phyloP scores from a whole-genome alignment of 1,140 invertebrate genomes.

The Trachymyrmex cornetzi region DNA sequence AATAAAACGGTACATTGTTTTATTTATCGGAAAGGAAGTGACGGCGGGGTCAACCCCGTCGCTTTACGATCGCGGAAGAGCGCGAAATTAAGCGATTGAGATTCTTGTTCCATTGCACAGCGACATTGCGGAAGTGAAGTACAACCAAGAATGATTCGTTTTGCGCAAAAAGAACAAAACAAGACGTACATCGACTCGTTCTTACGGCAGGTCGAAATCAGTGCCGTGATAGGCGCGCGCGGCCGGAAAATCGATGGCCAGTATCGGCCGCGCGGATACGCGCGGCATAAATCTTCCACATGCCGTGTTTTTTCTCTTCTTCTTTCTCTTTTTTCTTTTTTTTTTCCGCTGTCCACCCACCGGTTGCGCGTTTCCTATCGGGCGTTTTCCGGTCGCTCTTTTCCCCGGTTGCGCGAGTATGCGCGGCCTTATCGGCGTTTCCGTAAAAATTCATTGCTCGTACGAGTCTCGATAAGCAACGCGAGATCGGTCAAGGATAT shows the following conservation, averaged over 20 bases:
- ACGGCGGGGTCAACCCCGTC: neutral
- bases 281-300: slow-evolving; percentile 54
- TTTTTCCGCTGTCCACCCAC: slow-evolving; percentile 19
- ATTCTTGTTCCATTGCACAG: neutral
- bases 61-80: neutral
- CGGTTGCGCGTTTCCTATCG: slow-evolving; percentile 58
- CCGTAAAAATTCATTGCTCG: slow-evolving; percentile 65
- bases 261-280: slow-evolving; percentile 50
- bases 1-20: slow-evolving; percentile 11
- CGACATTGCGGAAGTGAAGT: slow-evolving; percentile 9
- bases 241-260: slow-evolving; percentile 56
- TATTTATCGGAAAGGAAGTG: neutral
- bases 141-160: slow-evolving; percentile 5
- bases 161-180: neutral
- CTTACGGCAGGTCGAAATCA: slow-evolving; percentile 44
- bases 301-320: neutral
- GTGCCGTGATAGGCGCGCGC: slow-evolving; percentile 57
- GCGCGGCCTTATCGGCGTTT: slow-evolving; percentile 48
- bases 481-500: slow-evolving; percentile 42
- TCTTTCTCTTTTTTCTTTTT: neutral
- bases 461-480: slow-evolving; percentile 47
- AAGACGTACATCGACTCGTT: slow-evolving; percentile 19
- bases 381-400: slow-evolving; percentile 39
- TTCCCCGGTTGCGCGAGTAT: neutral
- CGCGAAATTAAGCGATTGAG: slow-evolving; percentile 34